phyloP scores from a whole-genome alignment of 2,113 vertebrate species.

The Sceloporus undulatus region DNA sequence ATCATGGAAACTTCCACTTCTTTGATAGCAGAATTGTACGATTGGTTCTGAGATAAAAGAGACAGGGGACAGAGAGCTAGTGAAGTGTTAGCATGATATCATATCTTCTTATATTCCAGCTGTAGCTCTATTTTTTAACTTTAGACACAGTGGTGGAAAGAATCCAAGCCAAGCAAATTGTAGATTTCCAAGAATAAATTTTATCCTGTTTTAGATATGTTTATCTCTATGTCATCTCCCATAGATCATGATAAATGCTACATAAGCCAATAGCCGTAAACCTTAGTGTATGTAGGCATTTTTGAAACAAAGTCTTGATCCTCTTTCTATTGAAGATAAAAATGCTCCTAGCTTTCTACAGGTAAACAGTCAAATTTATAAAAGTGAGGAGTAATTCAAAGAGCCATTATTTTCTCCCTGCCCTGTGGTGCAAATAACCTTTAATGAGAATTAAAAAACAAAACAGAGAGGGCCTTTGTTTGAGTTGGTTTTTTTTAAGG shows the following conservation, averaged over 20 bases:
- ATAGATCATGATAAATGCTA: neutral
- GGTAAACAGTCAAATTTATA: neutral
- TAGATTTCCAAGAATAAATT: conserved; percentile 34
- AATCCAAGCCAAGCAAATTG: neutral
- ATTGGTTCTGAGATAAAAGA: neutral
- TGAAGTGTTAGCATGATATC: conserved; percentile 8
- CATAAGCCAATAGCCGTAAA: neutral
- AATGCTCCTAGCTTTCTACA: neutral
- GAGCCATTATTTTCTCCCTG: neutral
- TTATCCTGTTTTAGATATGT: neutral
- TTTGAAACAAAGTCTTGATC: conserved; percentile 20
- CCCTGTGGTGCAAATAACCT: neutral
- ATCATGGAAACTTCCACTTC: conserved; percentile 1
- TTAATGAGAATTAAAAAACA: neutral
- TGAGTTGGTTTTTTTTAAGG: neutral
- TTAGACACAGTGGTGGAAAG: conserved; percentile 16
- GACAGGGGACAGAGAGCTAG: neutral
- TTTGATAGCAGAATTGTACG: conserved; percentile 23
- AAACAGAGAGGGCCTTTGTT: neutral
- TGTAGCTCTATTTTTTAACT: conserved; percentile 34
- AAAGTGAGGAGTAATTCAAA: neutral
- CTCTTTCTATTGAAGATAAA: neutral
- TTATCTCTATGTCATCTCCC: neutral
- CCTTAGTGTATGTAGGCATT: neutral
- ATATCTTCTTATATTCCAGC: conserved; percentile 15